Evolutionary conservation across 2,113 vertebrate species (phyloP).

Genomic region (Loxodonta africana): DNA sequence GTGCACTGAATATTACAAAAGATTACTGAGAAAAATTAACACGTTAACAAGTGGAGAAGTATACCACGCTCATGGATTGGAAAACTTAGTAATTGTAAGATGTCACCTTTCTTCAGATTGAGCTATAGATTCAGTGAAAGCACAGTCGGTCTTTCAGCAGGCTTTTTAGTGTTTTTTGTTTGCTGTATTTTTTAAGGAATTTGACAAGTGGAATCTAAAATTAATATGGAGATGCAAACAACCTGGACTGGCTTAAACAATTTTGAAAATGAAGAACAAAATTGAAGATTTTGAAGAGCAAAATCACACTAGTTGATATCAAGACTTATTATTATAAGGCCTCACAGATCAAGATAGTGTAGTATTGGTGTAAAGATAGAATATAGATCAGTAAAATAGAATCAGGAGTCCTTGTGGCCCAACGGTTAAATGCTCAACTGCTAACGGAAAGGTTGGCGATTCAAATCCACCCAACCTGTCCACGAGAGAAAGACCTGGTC

Average conservation of each 20-base stretch:
- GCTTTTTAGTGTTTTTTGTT: neutral
- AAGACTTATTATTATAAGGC: neutral
- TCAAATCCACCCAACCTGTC: neutral
- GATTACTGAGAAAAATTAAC: neutral
- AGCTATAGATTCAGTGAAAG: neutral
- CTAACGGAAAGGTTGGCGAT: too few species aligned
- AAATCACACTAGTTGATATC: neutral
- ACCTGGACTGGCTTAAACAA: neutral
- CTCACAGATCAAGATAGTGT: neutral
- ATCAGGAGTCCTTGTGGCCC: too few species aligned
- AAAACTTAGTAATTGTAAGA: neutral
- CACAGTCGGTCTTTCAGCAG: neutral
- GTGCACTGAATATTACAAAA: neutral
- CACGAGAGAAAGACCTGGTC: neutral
- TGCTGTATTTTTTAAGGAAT: neutral
- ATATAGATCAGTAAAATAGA: neutral
- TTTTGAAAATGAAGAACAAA: neutral
- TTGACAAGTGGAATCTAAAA: neutral
- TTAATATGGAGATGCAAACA: neutral
- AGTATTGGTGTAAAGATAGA: neutral
- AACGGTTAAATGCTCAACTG: too few species aligned
- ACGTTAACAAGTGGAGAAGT: neutral
- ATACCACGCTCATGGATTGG: neutral
- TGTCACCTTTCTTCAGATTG: neutral
- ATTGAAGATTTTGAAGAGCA: neutral